phyloP scores from a whole-genome alignment of 1,140 invertebrate genomes.

The Euura lappo region DNA sequence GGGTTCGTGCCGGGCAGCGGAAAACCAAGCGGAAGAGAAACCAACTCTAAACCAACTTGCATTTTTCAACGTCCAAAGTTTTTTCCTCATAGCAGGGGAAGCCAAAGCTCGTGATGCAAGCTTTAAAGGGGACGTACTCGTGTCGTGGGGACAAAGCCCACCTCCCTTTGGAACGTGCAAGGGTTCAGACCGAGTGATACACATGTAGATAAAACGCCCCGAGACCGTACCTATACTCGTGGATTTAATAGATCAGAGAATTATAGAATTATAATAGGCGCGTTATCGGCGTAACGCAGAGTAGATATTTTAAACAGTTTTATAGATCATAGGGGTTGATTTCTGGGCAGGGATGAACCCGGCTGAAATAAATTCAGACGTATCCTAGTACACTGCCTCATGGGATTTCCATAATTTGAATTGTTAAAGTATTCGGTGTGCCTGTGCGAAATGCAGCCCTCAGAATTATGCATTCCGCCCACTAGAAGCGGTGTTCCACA shows the following conservation, averaged over 20 bases:
- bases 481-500: constrained; percentile 11
- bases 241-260: background rate
- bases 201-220: background rate
- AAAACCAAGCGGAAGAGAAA: constrained; percentile 6
- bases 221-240: background rate
- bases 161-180: background rate
- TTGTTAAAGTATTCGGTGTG: constrained; percentile 49
- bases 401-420: constrained; percentile 53
- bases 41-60: constrained; percentile 10
- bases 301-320: background rate
- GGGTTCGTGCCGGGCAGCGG: background rate
- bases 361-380: constrained; percentile 13
- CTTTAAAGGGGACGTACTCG: constrained; percentile 15
- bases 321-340: background rate
- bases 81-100: constrained; percentile 7
- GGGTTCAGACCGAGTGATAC: background rate
- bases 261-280: background rate
- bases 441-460: constrained; percentile 41
- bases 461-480: constrained; percentile 18
- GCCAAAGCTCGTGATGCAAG: constrained; percentile 9
- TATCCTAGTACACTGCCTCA: constrained; percentile 23
- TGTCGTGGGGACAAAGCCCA: background rate
- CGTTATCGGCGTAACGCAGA: constrained; percentile 6
- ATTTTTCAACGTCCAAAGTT: constrained; percentile 18
- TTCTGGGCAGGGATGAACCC: background rate